Evolutionary conservation across 1,140 invertebrate species (phyloP), one percentile per base, ranked within the genome.

Genomic region (Magallana gigas): DNA sequence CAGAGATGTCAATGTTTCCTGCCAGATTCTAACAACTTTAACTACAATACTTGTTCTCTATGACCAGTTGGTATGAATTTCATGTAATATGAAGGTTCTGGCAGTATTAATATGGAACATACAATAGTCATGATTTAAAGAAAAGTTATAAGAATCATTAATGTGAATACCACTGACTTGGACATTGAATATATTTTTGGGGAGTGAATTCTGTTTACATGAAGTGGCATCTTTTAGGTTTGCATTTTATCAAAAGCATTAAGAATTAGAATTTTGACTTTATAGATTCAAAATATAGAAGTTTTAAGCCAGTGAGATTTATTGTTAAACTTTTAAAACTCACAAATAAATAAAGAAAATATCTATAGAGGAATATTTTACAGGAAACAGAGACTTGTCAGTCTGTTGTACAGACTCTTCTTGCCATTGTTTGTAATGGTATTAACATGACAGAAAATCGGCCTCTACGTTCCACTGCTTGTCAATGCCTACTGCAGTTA

Each of bases 401-500:
- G 12, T 88, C 86, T 23, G 56, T 88, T 36, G 68, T 87, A 36
- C 56, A 82, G 16, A 82, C 68, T 3, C 83, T 88, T 57, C 81
- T 85, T 57, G 58, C 86, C 57, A 68, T 86, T 12, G 48, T 87
- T 36, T 62, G 64, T 29, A 57, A 58, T 56, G 80, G 59, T 48
- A 84, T 83, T 48, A 91, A 91, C 71, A 80, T 85, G 5, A 80
- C 87, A n/a, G 64, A 83, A 16, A 88, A 60, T 9, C 83, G 88
- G 23, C 84, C 85, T 58, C 82, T 89, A 14, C 59, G 87, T 29
- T 85, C 86, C 14, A 86, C 82, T 82, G 86, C 85, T 6, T 91
- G 88, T 59, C 87, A 91, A 29, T 89, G 90, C 76, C 62, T 91
- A n/a, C 85, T 81, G 18, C 88, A 89, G 80, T 23, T 91, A 57